phyloP scores from a whole-genome alignment of 2,888 invertebrate genomes.

The Napeogenes inachia region DNA sequence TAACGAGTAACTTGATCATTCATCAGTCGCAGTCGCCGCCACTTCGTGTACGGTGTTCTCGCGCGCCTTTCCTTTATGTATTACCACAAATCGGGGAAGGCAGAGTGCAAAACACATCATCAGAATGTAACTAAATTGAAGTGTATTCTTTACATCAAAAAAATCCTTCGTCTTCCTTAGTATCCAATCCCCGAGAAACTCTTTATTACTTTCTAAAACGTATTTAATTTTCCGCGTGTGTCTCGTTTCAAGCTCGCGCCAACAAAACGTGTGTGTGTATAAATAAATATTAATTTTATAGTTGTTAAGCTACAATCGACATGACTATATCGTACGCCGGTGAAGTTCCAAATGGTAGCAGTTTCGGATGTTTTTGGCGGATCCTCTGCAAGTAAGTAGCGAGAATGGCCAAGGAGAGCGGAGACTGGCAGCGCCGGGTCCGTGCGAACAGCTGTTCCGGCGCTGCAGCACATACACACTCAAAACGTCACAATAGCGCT shows the following conservation, averaged over 20 bases:
- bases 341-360: conserved; percentile 94
- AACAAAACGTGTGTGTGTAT: conserved; percentile 71
- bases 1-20: conserved; percentile 53
- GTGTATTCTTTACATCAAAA: conserved; percentile 54
- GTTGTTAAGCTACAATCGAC: conserved; percentile 55
- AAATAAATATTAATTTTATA: conserved; percentile 67
- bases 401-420: conserved; percentile 25
- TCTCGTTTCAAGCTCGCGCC: conserved; percentile 63
- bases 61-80: conserved; percentile 50
- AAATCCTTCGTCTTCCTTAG: conserved; percentile 60
- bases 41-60: conserved; percentile 53
- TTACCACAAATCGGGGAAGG: conserved; percentile 52
- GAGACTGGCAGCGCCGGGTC: conserved; percentile 34
- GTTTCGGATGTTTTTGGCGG: conserved; percentile 95
- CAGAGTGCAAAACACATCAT: conserved; percentile 58
- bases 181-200: conserved; percentile 57
- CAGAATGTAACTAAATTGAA: conserved; percentile 71
- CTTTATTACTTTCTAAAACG: conserved; percentile 72
- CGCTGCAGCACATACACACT: conserved; percentile 28
- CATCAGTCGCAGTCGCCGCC: conserved; percentile 57
- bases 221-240: conserved; percentile 74
- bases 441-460: conserved; percentile 61
- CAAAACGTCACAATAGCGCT: conserved; percentile 43
- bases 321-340: conserved; percentile 95
- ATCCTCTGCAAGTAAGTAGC: conserved; percentile 88